Evolutionary conservation across 1,140 invertebrate genomes (phyloP).

Genomic region (Forficula auricularia): DNA sequence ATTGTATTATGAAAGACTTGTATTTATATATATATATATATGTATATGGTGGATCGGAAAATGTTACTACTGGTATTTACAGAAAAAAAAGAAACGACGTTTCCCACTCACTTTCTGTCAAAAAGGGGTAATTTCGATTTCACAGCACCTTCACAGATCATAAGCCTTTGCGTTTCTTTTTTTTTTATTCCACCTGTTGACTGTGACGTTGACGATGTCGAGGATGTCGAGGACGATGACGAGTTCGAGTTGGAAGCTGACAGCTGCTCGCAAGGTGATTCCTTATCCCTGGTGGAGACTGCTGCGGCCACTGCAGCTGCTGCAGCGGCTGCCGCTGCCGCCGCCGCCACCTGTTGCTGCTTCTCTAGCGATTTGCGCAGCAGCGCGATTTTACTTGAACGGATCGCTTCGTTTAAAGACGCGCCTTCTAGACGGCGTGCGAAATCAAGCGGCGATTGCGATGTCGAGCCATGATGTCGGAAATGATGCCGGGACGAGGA

Average conservation of each 20-base stretch:
- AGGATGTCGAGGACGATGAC: slow-evolving; percentile 11
- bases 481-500: background rate
- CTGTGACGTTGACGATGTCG: slow-evolving; percentile 21
- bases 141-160: slow-evolving; percentile 65
- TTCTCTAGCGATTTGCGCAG: slow-evolving; percentile 19
- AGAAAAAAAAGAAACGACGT: too few species aligned
- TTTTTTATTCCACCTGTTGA: slow-evolving; percentile 14
- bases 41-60: too few species aligned
- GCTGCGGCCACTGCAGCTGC: too few species aligned
- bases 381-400: slow-evolving; percentile 21
- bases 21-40: too few species aligned
- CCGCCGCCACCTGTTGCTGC: too few species aligned
- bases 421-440: slow-evolving; percentile 8
- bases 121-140: slow-evolving; percentile 68
- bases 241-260: slow-evolving; percentile 12
- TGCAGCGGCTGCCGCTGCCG: too few species aligned
- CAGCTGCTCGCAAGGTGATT: too few species aligned
- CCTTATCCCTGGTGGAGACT: too few species aligned
- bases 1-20: too few species aligned
- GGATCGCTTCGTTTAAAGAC: slow-evolving; percentile 7
- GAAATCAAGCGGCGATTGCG: slow-evolving; percentile 7
- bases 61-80: too few species aligned
- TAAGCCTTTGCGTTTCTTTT: slow-evolving; percentile 35
- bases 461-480: background rate
- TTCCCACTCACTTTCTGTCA: slow-evolving; percentile 41